Percentiles rank a stretch among this genome's conserved stretches.
These are phyloP conservation scores for Miichthys miiuy DNA, from an alignment of 2,797 vertebrate species.

Conservation along the genomic window DNA sequence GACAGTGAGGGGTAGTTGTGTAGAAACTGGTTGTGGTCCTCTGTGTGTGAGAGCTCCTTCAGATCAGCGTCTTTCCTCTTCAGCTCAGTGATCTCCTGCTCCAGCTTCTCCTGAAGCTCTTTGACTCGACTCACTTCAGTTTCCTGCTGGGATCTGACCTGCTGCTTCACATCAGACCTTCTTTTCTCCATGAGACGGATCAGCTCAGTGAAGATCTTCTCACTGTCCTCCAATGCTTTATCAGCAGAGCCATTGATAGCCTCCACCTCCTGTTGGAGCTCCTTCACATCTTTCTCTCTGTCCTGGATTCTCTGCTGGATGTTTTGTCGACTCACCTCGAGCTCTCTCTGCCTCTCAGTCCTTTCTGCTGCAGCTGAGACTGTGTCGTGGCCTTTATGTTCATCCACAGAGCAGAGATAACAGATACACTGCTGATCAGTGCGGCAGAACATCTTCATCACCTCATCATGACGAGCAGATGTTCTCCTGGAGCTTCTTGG, in stretches of 20 bases:
- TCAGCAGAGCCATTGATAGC: no score
- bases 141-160: conserved; percentile 8
- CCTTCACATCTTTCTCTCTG: not conserved
- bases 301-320: not conserved
- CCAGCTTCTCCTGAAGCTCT: not conserved
- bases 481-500: no score
- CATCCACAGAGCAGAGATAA: not conserved
- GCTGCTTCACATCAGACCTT: not conserved
- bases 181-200: no score
- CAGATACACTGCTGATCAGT: no score
- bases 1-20: not conserved
- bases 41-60: no score
- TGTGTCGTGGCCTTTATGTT: not conserved
- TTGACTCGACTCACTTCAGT: not conserved
- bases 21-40: not conserved
- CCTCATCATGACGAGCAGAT: no score
- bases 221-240: no score
- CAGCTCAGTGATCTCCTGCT: no score
- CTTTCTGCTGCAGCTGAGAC: not conserved
- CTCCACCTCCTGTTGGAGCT: not conserved
- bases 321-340: not conserved
- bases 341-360: not conserved
- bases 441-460: no score
- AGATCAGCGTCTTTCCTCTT: no score
- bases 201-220: no score